These are phyloP conservation scores for Drosophila dunni DNA, from an alignment of 1,140 invertebrate species.

Conservation along the genomic window DNA sequence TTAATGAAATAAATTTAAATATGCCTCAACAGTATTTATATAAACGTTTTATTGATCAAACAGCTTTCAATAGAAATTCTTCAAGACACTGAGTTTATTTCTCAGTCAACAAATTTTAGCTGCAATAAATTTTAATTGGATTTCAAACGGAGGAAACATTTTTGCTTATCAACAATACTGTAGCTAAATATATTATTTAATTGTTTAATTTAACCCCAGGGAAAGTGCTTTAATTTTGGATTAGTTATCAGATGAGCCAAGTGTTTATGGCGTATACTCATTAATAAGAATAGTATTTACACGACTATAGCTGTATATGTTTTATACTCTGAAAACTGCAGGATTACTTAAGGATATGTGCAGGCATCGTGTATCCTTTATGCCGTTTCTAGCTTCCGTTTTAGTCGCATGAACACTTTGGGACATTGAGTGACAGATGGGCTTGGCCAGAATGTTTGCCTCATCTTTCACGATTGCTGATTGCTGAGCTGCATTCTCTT, in stretches of 20 bases:
- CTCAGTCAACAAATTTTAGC: not conserved
- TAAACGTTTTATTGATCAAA: too few relatives aligned
- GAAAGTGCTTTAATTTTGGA: too few relatives aligned
- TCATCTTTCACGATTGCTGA: conserved; percentile 62
- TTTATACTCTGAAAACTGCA: too few relatives aligned
- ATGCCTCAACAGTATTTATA: not conserved
- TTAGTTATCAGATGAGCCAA: too few relatives aligned
- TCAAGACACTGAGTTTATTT: not conserved
- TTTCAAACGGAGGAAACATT: not conserved
- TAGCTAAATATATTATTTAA: too few relatives aligned
- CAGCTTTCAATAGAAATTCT: not conserved
- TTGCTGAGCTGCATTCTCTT: conserved; percentile 50
- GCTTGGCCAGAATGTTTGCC: conserved; percentile 19
- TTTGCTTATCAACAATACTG: too few relatives aligned
- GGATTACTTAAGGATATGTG: not conserved
- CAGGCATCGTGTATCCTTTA: conserved; percentile 1
- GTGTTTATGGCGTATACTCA: too few relatives aligned
- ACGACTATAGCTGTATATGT: too few relatives aligned
- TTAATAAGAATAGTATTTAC: too few relatives aligned
- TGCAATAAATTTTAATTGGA: not conserved
- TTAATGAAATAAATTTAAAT: conserved; percentile 1
- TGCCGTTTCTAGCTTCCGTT: conserved; percentile 7
- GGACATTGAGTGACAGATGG: conserved; percentile 31
- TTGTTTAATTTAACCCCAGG: too few relatives aligned
- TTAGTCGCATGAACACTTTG: not conserved